These are phyloP conservation scores for Girardinus metallicus DNA, from an alignment of 2,797 vertebrate species.

Conservation along the genomic window DNA sequence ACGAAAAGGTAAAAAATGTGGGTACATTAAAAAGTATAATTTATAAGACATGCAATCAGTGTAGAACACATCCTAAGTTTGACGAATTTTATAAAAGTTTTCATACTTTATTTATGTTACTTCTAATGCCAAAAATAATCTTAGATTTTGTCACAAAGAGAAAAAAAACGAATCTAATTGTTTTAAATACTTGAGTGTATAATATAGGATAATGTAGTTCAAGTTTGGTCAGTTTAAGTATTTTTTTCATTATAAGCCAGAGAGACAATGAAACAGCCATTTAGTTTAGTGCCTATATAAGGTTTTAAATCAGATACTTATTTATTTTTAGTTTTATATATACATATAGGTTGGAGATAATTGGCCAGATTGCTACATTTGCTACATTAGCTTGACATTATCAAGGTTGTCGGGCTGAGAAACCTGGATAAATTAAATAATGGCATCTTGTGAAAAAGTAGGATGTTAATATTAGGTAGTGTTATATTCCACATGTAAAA, in stretches of 20 bases:
- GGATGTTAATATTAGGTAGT: too few relatives aligned
- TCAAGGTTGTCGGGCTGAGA: not conserved
- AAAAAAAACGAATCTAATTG: not conserved
- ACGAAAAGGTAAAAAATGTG: not conserved
- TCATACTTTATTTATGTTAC: not conserved
- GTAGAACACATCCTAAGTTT: not conserved
- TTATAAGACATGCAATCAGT: not conserved
- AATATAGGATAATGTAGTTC: not conserved
- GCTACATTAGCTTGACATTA: too few relatives aligned
- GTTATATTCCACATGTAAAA: too few relatives aligned
- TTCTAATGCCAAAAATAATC: not conserved
- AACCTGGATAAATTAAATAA: not conserved
- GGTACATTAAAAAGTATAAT: not conserved
- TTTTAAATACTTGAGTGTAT: not conserved
- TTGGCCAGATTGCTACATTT: too few relatives aligned
- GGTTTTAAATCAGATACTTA: not conserved
- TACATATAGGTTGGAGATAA: too few relatives aligned
- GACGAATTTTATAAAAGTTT: not conserved
- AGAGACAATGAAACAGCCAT: not conserved
- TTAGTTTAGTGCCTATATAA: not conserved
- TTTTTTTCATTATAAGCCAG: not conserved
- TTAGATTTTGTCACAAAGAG: not conserved
- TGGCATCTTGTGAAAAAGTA: too few relatives aligned
- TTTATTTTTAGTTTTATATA: too few relatives aligned
- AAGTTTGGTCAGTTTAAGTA: not conserved